phyloP scores from a whole-genome alignment of 2,797 vertebrate species.

The Sebastiscus tertius region DNA sequence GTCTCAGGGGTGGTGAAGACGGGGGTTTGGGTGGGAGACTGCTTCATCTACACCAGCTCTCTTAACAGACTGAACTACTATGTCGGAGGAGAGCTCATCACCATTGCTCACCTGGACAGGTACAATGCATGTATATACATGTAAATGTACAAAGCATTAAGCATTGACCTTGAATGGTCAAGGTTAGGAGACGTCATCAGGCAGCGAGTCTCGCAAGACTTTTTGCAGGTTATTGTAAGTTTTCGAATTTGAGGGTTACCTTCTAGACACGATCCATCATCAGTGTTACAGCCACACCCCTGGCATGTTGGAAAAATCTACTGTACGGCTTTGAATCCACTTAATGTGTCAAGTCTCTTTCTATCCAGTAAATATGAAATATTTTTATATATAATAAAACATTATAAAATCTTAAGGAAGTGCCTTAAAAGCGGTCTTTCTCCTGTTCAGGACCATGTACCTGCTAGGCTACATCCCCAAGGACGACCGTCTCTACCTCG shows the following conservation, averaged over 20 bases:
- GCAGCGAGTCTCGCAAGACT: too few species aligned
- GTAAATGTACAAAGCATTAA: too few species aligned
- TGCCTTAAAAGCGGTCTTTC: neutral
- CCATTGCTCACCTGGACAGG: slow-evolving; percentile 95
- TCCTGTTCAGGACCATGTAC: slow-evolving; percentile 88
- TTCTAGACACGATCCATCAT: too few species aligned
- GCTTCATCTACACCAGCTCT: slow-evolving; percentile 96
- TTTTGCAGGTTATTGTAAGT: too few species aligned
- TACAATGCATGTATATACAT: neutral
- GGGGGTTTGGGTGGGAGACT: slow-evolving; percentile 94
- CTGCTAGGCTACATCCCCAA: slow-evolving; percentile 95
- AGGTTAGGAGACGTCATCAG: too few species aligned
- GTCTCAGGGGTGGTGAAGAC: slow-evolving; percentile 94
- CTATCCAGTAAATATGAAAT: neutral
- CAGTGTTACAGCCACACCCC: neutral
- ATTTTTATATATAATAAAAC: too few species aligned
- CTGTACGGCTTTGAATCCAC: too few species aligned
- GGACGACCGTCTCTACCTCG: slow-evolving; percentile 92
- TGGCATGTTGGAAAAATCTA: neutral
- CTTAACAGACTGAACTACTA: slow-evolving; percentile 96
- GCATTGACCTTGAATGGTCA: too few species aligned
- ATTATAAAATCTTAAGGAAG: neutral
- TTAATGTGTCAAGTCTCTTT: neutral
- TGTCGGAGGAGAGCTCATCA: slow-evolving; percentile 95
- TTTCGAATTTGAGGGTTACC: too few species aligned